These are phyloP conservation scores for Apaloderma vittatum DNA, from an alignment of 2,113 vertebrate genomes.

Conservation along the genomic window DNA sequence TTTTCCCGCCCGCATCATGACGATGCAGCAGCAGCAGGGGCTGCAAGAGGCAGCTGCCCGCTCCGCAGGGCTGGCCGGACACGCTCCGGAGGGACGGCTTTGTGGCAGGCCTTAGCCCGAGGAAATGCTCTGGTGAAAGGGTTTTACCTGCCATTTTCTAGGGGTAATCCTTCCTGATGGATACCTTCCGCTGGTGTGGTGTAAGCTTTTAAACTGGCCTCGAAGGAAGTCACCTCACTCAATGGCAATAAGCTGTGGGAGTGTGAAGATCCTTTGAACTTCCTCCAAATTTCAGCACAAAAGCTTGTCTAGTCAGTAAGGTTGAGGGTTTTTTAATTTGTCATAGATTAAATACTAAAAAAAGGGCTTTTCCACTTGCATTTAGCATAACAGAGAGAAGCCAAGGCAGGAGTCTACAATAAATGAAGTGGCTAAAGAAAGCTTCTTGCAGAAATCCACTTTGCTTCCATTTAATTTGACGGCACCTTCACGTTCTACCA, in stretches of 20 bases:
- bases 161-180: neutral
- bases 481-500: neutral
- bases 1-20: neutral
- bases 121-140: neutral
- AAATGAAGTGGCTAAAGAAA: neutral
- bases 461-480: neutral
- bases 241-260: neutral
- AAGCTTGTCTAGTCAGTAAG: neutral
- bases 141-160: neutral
- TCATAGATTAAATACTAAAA: neutral
- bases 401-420: neutral
- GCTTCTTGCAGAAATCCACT: neutral
- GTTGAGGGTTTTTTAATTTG: neutral
- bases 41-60: neutral
- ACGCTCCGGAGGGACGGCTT: accelerated
- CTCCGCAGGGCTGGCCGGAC: accelerated
- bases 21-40: no score
- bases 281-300: neutral
- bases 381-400: neutral
- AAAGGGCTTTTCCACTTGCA: neutral
- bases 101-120: neutral
- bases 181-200: accelerated
- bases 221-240: neutral
- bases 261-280: neutral
- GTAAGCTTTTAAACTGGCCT: neutral